phyloP scores from a whole-genome alignment of 2,797 vertebrate genomes.

The Pitangus sulphuratus region DNA sequence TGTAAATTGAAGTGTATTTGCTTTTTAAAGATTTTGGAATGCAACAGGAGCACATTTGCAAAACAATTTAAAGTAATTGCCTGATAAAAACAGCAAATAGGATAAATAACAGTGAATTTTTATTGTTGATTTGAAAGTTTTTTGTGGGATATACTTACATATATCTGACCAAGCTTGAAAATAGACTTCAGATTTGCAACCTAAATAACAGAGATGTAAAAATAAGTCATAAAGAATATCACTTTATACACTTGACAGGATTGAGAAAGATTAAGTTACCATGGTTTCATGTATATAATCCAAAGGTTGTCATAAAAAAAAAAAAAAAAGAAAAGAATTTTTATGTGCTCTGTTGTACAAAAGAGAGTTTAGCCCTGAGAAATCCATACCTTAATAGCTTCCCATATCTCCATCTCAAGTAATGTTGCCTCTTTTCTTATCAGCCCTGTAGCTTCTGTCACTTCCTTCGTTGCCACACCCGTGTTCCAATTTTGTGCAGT shows the following conservation, averaged over 20 bases:
- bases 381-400: neutral
- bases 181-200: neutral
- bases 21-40: neutral
- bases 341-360: neutral
- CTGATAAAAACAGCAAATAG: neutral
- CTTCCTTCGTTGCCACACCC: neutral
- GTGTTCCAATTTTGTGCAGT: neutral
- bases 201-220: neutral
- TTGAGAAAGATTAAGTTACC: neutral
- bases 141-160: neutral
- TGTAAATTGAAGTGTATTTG: neutral
- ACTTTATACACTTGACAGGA: neutral
- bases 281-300: neutral
- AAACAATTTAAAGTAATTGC: neutral
- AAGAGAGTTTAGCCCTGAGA: neutral
- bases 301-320: neutral
- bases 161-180: neutral
- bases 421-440: neutral
- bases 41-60: neutral
- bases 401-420: neutral
- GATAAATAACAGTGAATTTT: neutral
- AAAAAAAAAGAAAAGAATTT: too few relatives aligned
- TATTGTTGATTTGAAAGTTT: slow-evolving; percentile 8
- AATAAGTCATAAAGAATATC: neutral
- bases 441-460: neutral